A percentile compares a stretch with the other conserved stretches of the same genome.
Evolutionary conservation across 2,797 vertebrate species (phyloP).

Genomic region (Pteronotus mesoamericanus): DNA sequence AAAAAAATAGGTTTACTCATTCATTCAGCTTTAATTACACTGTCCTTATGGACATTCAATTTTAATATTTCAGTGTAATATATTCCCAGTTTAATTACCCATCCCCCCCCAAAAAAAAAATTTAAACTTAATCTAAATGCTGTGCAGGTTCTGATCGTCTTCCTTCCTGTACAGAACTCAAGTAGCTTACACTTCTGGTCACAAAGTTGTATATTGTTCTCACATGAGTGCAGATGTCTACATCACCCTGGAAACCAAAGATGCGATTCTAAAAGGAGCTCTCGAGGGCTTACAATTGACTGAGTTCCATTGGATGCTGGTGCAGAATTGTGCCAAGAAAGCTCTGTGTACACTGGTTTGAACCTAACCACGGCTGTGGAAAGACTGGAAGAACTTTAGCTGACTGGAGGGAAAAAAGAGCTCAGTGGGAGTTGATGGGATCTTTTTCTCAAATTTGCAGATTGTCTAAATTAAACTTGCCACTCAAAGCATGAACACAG

Average conservation of each 20-base stretch:
- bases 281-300: slow-evolving; percentile 14
- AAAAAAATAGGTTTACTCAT: background rate
- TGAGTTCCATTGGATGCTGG: background rate
- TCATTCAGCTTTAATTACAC: background rate
- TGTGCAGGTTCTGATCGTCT: slow-evolving; percentile 33
- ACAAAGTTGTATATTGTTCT: slow-evolving; percentile 58
- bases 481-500: slow-evolving; percentile 53
- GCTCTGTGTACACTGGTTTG: background rate
- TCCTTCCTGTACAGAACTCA: slow-evolving; percentile 62
- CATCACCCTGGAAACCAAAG: slow-evolving; percentile 71
- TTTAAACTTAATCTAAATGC: slow-evolving; percentile 61
- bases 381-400: background rate
- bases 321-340: background rate
- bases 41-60: background rate
- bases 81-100: background rate
- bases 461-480: slow-evolving; percentile 58
- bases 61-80: background rate
- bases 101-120: background rate
- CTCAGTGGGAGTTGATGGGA: slow-evolving; percentile 18
- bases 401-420: background rate
- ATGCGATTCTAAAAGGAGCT: slow-evolving; percentile 39
- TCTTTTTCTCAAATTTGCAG: slow-evolving; percentile 51
- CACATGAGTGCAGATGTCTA: slow-evolving; percentile 61
- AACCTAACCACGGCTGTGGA: background rate
- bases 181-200: slow-evolving; percentile 46